Evolutionary conservation across 2,888 invertebrate species (phyloP).

Genomic region (Sarcophaga caerulescens): DNA sequence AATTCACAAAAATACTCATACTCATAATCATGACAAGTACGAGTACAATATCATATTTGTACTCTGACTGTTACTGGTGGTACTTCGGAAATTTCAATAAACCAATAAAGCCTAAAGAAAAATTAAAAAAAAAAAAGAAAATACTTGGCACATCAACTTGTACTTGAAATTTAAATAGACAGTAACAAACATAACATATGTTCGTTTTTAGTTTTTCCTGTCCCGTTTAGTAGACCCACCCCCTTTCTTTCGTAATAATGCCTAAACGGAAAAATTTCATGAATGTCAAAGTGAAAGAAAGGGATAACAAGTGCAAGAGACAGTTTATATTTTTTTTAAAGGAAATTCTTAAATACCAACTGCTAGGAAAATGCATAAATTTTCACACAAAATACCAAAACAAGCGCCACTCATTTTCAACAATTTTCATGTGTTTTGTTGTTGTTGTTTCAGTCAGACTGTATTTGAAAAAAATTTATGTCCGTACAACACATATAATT

Average conservation of each 20-base stretch:
- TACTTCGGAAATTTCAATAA: slow-evolving; percentile 25
- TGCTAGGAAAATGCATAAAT: slow-evolving; percentile 32
- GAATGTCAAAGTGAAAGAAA: neutral
- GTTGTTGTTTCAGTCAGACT: no score
- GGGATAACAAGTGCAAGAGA: neutral
- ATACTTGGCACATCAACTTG: slow-evolving; percentile 38
- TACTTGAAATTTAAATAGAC: slow-evolving; percentile 10
- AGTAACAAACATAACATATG: slow-evolving; percentile 32
- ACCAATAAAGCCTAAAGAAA: slow-evolving; percentile 14
- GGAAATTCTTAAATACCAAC: slow-evolving; percentile 51
- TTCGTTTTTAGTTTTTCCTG: neutral
- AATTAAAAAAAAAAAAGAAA: neutral
- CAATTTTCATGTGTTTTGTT: neutral
- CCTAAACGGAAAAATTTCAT: neutral
- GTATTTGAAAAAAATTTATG: no score
- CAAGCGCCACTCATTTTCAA: slow-evolving; percentile 25
- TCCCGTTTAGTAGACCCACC: slow-evolving; percentile 7
- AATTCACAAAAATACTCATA: neutral
- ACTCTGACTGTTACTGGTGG: neutral
- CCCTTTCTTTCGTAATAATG: neutral
- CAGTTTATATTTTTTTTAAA: neutral
- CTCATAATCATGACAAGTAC: neutral
- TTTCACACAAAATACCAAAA: slow-evolving; percentile 45
- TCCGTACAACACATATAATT: no score
- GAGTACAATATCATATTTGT: neutral